Evolutionary conservation across 1,140 invertebrate species (phyloP).

Genomic region (Bemisia tabaci): DNA sequence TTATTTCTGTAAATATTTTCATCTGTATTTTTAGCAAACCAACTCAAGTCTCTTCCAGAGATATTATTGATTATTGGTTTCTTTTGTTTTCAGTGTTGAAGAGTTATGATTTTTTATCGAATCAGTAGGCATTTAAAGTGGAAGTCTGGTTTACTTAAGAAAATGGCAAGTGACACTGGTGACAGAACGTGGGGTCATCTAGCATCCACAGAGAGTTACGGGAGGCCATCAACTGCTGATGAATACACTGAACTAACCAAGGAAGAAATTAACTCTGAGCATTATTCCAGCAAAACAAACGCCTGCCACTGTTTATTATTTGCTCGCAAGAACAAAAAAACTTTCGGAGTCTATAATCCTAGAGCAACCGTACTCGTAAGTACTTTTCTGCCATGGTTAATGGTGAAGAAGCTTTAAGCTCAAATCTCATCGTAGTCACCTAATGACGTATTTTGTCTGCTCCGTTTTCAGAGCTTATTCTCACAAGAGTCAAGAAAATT

Average conservation of each 20-base stretch:
- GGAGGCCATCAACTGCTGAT: constrained; percentile 12
- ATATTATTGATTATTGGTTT: too few species aligned
- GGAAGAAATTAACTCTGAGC: constrained; percentile 13
- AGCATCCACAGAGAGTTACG: constrained; percentile 20
- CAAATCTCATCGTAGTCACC: background rate
- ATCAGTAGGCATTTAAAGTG: background rate
- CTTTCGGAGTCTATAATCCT: constrained; percentile 22
- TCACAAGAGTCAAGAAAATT: constrained; percentile 2
- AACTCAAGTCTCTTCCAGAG: too few species aligned
- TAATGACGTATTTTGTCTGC: background rate
- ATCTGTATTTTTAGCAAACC: too few species aligned
- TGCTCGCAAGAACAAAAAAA: constrained; percentile 18
- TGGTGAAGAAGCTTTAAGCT: background rate
- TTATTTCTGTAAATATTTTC: too few species aligned
- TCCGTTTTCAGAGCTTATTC: background rate
- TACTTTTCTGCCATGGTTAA: background rate
- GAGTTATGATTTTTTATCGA: constrained; percentile 16
- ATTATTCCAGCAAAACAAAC: constrained; percentile 17
- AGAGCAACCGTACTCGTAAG: constrained; percentile 25
- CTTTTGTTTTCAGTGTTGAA: too few species aligned
- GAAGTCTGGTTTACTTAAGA: constrained; percentile 1
- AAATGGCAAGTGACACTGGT: constrained; percentile 13
- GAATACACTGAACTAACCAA: constrained; percentile 17
- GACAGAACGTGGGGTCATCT: constrained; percentile 21
- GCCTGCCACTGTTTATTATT: constrained; percentile 26